Evolutionary conservation across 1,140 invertebrate genomes (phyloP), one percentile per base, ranked within the genome.

Genomic region (Trichomalopsis sarcophagae): DNA sequence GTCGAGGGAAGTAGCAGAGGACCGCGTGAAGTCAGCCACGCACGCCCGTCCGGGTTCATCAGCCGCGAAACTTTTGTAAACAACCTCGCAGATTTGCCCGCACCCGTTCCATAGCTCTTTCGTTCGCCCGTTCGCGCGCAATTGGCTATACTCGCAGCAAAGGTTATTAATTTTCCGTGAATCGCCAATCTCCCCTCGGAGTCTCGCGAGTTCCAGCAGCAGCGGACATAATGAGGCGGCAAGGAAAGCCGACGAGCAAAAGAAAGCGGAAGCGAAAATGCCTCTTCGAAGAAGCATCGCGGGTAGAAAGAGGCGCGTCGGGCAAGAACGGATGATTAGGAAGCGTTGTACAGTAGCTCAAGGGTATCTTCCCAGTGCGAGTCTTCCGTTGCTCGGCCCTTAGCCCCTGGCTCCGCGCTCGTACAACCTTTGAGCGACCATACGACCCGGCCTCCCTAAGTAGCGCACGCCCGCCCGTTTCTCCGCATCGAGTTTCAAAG

Each of bases 1-100:
- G 69, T 33, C 69, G 17, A 62, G 69, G 27, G 69, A 33, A 71
- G 69, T 71, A 71, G 69, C 33, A 71, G 33, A 71, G 69, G 10
- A 17, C 69, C 27, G 11, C 30, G 69, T 17, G 4, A n/a, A 71
- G 69, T 71, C 69, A 71, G 69, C 6, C 13, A 71, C 69, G 21
- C 23, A 14, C 10, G 69, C 27, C 40, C 6, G 40, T 44, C 40
- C 40, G 6, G 5, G 55, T 62, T 44, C 40, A 44, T 44, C 40
- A 62, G 0, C 17, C 55, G 4, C 7, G 17, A n/a, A 62, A 21
- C 55, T 62, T 62, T 62, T n/a, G 55, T 62, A 62, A 62, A n/a
- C 55, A 62, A 62, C 55, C 14, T n/a, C 21, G 55, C 55, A 17
- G 17, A 62, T 62, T n/a, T 44, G 1, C 40, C 10, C 40, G 7